Percentiles rank a stretch among this genome's conserved stretches.
Conservation (phyloP, 2,113 vertebrate genomes). For the Tichodroma muraria region DNA sequence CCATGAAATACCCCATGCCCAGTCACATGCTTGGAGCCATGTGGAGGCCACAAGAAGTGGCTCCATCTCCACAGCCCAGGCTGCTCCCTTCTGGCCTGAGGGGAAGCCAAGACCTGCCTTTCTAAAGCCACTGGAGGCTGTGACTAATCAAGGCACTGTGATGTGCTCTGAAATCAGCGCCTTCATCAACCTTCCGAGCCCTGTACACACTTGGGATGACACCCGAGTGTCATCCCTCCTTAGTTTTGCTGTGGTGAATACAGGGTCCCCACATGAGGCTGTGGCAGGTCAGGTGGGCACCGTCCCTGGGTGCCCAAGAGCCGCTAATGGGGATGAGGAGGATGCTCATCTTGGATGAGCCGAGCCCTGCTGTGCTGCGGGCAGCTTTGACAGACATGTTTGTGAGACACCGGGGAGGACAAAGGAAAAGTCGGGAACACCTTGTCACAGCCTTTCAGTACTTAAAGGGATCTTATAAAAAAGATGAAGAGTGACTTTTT, state of each 20-base stretch:
- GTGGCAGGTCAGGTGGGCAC: background rate
- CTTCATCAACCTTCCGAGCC: background rate
- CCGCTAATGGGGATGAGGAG: rapidly evolving
- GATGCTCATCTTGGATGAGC: background rate
- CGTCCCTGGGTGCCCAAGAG: rapidly evolving
- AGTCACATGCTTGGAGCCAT: rapidly evolving
- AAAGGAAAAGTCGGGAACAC: background rate
- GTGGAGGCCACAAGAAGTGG: background rate
- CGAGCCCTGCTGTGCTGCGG: background rate
- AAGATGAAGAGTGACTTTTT: background rate
- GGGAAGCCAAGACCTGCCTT: background rate
- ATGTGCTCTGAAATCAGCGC: background rate
- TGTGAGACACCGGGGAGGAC: background rate
- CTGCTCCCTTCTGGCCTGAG: background rate
- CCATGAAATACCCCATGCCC: background rate
- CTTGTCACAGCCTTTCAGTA: background rate
- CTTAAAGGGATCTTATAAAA: background rate
- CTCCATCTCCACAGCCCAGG: background rate
- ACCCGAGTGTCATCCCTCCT: background rate
- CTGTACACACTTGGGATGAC: background rate
- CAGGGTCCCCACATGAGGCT: rapidly evolving
- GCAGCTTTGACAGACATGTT: background rate
- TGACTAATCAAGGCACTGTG: background rate
- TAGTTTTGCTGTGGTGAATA: background rate
- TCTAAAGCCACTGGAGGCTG: background rate